Conservation (phyloP, 2,113 vertebrate genomes). For the Aptenodytes forsteri region DNA sequence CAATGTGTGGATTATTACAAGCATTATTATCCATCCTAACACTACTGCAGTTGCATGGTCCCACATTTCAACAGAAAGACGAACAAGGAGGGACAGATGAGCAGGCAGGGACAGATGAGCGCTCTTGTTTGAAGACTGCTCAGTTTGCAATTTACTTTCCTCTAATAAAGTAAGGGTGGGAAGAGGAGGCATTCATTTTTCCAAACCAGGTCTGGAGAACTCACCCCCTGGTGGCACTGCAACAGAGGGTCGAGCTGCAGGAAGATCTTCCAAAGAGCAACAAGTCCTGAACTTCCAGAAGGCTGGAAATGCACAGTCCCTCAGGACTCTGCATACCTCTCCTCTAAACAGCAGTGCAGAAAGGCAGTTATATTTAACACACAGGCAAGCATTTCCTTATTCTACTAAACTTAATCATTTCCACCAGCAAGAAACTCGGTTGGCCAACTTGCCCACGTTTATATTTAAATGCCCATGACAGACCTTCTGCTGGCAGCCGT, state of each 20-base stretch:
- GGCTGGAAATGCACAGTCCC: neutral
- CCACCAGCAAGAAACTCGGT: neutral
- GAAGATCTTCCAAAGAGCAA: neutral
- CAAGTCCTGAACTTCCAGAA: neutral
- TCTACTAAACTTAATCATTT: neutral
- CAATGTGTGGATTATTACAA: neutral
- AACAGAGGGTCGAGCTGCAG: neutral
- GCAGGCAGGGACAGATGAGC: neutral
- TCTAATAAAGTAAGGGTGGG: neutral
- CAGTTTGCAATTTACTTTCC: neutral
- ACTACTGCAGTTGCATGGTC: fast-evolving
- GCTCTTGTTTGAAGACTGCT: neutral
- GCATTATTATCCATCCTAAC: fast-evolving
- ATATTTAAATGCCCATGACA: fast-evolving
- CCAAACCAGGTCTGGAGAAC: neutral
- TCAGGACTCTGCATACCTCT: fast-evolving
- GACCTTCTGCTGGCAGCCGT: neutral
- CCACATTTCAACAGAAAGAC: neutral
- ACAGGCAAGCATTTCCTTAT: neutral
- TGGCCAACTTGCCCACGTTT: neutral
- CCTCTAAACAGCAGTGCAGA: neutral
- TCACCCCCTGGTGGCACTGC: neutral
- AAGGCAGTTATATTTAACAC: neutral
- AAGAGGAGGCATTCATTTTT: neutral
- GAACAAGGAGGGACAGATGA: neutral